phyloP scores from a whole-genome alignment of 2,888 invertebrate species.

The Nemotelus pantherinus region DNA sequence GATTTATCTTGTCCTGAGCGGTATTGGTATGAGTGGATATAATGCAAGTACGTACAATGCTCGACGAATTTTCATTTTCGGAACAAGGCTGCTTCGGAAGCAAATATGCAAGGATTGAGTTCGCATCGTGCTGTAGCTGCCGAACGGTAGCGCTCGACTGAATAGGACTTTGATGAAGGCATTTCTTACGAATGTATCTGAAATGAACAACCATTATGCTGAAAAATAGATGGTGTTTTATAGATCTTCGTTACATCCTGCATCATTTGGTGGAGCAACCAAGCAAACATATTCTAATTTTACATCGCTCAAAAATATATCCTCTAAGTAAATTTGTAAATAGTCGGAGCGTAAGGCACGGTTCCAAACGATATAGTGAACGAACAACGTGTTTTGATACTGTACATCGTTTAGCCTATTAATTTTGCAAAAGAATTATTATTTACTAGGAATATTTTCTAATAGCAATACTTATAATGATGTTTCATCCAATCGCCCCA shows the following conservation, averaged over 20 bases:
- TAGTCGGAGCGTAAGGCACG: conserved; percentile 45
- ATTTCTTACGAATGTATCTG: conserved; percentile 46
- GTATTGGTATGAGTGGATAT: no score
- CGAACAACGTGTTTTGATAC: conserved; percentile 68
- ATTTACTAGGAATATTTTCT: conserved; percentile 6
- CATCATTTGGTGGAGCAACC: conserved; percentile 39
- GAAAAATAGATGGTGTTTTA: not conserved
- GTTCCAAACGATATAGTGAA: conserved; percentile 71
- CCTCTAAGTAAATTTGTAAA: conserved; percentile 12
- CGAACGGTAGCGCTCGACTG: conserved; percentile 44
- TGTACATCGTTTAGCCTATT: conserved; percentile 26
- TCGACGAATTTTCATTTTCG: conserved; percentile 66
- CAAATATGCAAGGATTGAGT: conserved; percentile 60
- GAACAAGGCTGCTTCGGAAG: conserved; percentile 62
- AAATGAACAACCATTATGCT: not conserved
- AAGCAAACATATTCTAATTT: conserved; percentile 45
- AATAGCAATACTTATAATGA: conserved; percentile 67
- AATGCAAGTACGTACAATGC: conserved; percentile 65
- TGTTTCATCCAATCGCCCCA: conserved; percentile 71
- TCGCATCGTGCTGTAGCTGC: not conserved
- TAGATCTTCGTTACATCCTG: conserved; percentile 21
- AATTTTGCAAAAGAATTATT: conserved; percentile 17
- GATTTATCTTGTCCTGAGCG: not conserved
- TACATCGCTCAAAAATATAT: conserved; percentile 31
- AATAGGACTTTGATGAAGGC: conserved; percentile 44